These are phyloP conservation scores for Sepiola atlantica DNA, from an alignment of 2,888 invertebrate genomes.

Conservation along the genomic window DNA sequence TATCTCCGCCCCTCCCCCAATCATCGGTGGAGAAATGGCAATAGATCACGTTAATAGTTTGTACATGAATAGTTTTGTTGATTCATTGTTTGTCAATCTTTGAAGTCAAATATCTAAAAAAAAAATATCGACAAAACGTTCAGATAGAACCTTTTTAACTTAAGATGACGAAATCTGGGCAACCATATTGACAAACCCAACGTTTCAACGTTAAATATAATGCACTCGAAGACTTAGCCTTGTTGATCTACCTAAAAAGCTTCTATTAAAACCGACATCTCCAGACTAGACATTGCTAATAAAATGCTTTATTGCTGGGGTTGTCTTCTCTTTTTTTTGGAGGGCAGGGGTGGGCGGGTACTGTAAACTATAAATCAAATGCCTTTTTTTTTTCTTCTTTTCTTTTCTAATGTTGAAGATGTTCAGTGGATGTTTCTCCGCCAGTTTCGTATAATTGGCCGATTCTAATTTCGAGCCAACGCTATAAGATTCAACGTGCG, in stretches of 20 bases:
- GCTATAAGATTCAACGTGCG: not conserved
- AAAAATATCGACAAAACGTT: not conserved
- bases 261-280: not conserved
- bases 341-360: no score
- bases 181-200: not conserved
- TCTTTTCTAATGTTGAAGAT: not conserved
- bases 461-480: not conserved
- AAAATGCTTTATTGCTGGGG: not conserved
- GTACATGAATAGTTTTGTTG: no score
- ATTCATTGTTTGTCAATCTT: no score
- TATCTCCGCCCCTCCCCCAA: no score
- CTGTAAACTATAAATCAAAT: not conserved
- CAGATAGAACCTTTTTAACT: no score
- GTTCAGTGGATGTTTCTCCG: not conserved
- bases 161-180: no score
- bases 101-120: no score
- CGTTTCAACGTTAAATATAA: not conserved
- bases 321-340: no score
- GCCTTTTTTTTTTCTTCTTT: not conserved
- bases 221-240: not conserved
- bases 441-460: not conserved
- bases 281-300: not conserved
- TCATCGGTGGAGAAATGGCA: no score
- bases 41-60: no score
- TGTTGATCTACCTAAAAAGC: not conserved